A percentile compares a stretch with the other conserved stretches of the same genome.
These are phyloP conservation scores for Lordiphosa fenestrarum DNA, from an alignment of 2,888 invertebrate species.

Conservation along the genomic window DNA sequence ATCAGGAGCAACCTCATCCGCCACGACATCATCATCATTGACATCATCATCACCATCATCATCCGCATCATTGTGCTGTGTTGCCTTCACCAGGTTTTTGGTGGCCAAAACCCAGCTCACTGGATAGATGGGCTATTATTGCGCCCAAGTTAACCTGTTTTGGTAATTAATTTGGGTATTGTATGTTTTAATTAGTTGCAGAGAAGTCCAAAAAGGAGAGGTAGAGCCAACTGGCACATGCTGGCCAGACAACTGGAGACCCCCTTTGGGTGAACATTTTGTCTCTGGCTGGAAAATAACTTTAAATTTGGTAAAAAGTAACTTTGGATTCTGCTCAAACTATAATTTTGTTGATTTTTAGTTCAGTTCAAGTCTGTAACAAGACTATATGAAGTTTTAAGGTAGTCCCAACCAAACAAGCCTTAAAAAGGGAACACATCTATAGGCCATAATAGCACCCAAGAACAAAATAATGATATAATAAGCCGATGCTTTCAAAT, in stretches of 20 bases:
- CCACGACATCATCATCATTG: background rate
- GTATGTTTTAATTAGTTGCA: slow-evolving; percentile 79
- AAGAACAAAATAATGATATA: too few species aligned
- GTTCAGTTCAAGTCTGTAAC: too few species aligned
- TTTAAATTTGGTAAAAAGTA: too few species aligned
- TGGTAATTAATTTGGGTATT: slow-evolving; percentile 80
- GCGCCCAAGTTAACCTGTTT: slow-evolving; percentile 79
- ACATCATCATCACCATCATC: background rate
- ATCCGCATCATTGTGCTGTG: background rate
- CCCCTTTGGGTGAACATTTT: too few species aligned
- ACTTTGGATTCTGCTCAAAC: too few species aligned
- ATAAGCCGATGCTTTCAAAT: too few species aligned
- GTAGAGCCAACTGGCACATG: slow-evolving; percentile 11
- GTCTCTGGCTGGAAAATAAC: too few species aligned
- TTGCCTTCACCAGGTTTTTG: slow-evolving; percentile 30
- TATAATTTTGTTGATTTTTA: too few species aligned
- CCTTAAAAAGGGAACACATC: too few species aligned
- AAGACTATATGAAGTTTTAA: too few species aligned
- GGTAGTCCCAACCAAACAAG: too few species aligned
- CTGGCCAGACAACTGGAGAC: background rate
- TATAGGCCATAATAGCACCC: too few species aligned
- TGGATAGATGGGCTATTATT: slow-evolving; percentile 65
- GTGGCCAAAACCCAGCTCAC: slow-evolving; percentile 34
- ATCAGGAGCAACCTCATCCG: slow-evolving; percentile 1
- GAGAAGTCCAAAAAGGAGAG: slow-evolving; percentile 23